Evolutionary conservation across 2,797 vertebrate species (phyloP).

Genomic region (Huso huso): DNA sequence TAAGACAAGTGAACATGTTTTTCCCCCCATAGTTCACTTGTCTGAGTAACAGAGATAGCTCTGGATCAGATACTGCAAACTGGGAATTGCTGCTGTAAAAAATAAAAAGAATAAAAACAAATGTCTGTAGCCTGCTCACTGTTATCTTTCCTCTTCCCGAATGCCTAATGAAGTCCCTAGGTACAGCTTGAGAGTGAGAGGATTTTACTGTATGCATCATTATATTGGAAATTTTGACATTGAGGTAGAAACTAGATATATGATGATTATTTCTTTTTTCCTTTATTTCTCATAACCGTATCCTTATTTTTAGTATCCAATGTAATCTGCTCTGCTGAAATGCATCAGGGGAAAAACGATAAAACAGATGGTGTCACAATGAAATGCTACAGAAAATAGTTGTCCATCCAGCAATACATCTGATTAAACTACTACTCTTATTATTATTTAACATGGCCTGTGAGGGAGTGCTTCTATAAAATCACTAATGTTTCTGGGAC

Average conservation of each 20-base stretch:
- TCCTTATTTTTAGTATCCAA: background rate
- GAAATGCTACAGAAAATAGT: background rate
- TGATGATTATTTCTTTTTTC: slow-evolving; percentile 11
- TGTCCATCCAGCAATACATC: no score
- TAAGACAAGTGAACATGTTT: background rate
- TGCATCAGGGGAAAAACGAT: background rate
- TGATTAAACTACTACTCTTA: no score
- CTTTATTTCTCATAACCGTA: background rate
- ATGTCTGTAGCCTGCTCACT: slow-evolving; percentile 25
- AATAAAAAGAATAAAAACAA: no score
- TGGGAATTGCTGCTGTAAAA: background rate
- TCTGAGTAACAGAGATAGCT: background rate
- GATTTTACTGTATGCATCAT: slow-evolving; percentile 40
- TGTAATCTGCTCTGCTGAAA: background rate
- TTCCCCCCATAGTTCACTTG: background rate
- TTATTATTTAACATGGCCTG: no score
- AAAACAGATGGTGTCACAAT: background rate
- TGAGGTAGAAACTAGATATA: slow-evolving; percentile 28
- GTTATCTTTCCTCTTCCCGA: slow-evolving; percentile 32
- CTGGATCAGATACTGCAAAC: background rate
- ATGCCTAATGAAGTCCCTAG: slow-evolving; percentile 59
- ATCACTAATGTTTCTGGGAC: no score
- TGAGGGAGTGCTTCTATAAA: no score
- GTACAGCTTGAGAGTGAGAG: slow-evolving; percentile 32
- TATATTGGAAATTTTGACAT: slow-evolving; percentile 39